Evolutionary conservation across 2,797 vertebrate species (phyloP).

Genomic region (Philypnodon macrostomus): DNA sequence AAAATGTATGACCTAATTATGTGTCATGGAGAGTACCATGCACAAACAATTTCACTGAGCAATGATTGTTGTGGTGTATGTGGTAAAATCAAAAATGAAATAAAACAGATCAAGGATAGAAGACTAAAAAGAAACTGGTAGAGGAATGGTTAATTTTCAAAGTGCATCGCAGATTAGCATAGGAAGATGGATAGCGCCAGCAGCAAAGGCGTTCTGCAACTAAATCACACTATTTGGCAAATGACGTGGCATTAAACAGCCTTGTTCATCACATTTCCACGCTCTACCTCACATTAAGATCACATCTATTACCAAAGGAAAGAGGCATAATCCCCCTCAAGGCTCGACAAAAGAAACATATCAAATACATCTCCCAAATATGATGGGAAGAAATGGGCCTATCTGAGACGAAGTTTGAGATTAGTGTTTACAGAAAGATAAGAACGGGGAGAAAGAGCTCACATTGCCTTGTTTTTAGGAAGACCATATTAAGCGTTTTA

Average conservation of each 20-base stretch:
- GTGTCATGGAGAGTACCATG: slow-evolving; percentile 9
- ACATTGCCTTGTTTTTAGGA: too few relatives aligned
- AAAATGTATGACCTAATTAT: slow-evolving; percentile 21
- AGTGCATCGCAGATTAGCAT: slow-evolving; percentile 27
- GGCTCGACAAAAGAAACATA: slow-evolving; percentile 22
- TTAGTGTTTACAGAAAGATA: slow-evolving; percentile 18
- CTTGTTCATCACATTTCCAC: slow-evolving; percentile 25
- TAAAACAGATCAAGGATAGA: background rate
- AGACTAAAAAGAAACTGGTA: background rate
- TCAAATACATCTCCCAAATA: slow-evolving; percentile 36
- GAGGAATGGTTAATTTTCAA: slow-evolving; percentile 27
- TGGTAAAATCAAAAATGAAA: too few relatives aligned
- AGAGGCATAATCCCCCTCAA: slow-evolving; percentile 30
- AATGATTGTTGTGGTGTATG: too few relatives aligned
- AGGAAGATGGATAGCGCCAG: slow-evolving; percentile 25
- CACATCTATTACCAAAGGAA: slow-evolving; percentile 35
- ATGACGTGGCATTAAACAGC: slow-evolving; percentile 31
- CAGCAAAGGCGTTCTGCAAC: slow-evolving; percentile 26
- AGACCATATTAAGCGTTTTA: too few relatives aligned
- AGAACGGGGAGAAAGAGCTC: slow-evolving; percentile 9
- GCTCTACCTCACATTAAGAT: slow-evolving; percentile 29
- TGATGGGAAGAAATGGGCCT: slow-evolving; percentile 4
- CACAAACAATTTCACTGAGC: background rate
- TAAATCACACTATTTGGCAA: slow-evolving; percentile 42
- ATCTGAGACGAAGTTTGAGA: slow-evolving; percentile 25